Base-by-base conservation (phyloP, 2,113 vertebrate species). In the rabbit (Oryctolagus cuniculus) region DNA sequence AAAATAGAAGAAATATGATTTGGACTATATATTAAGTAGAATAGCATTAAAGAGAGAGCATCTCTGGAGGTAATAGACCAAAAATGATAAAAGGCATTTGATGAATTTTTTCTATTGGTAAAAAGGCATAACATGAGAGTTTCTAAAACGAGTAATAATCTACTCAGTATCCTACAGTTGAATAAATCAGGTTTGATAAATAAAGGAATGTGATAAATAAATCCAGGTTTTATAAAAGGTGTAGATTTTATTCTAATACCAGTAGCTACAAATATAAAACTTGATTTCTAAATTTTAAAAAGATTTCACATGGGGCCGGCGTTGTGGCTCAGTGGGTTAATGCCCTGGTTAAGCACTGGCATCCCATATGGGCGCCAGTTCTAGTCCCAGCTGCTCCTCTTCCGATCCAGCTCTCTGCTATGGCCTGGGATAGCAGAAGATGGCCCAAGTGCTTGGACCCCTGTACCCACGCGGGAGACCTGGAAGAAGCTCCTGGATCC, bases 141-240 rank as follows among this genome's bases (percentile, higher is more conserved):
- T 51, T 79, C 92, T 92, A 25, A 80, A 83, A 31, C 63, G 16
- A 63, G 1, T n/a, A 66, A 93, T 91, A 81, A 81, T 36, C 15
- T 36, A 44, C 8, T 89, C 22, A 53, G 9, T 84, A 38, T 44
- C 15, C 27, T 84, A 79, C 0, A 53, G 55, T n/a, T 82, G 22
- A 66, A 53, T 38, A 95, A 81, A 73, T 93, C 4, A 49, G 3
- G 64, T 95, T 87, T 79, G 6, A 63, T 53, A 27, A 87, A 73
- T 73, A 74, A 94, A 34, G 67, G 8, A 55, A 81, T 51, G 9
- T 38, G 9, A 25, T 34, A 51, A 92, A 74, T 67, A 2, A 49
- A 81, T 70, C 22, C 31, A 19, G 19, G 80, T 77, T 64, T 72
- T 31, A 22, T 36, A 66, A 85, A 91, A 75, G 2, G 8, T 36